These are phyloP conservation scores for Rhingia rostrata DNA, from an alignment of 2,888 invertebrate genomes.

Conservation along the genomic window DNA sequence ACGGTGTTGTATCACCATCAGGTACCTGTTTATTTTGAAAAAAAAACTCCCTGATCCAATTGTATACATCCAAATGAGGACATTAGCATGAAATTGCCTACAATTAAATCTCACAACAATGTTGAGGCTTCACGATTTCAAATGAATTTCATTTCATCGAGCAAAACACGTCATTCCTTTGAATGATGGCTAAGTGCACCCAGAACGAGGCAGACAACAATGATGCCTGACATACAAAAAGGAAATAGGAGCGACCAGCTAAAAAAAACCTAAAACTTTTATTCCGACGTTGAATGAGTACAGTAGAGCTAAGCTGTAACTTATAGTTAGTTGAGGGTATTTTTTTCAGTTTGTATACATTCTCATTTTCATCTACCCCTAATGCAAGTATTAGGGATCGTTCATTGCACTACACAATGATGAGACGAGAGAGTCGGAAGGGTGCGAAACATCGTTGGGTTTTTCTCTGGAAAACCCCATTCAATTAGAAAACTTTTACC, in stretches of 20 bases:
- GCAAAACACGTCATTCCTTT: constrained; percentile 4
- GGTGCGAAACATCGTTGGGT: constrained; percentile 24
- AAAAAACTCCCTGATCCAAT: no score
- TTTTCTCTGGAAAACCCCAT: constrained; percentile 41
- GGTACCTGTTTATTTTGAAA: no score
- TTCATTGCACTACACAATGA: constrained; percentile 28
- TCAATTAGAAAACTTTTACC: constrained; percentile 61
- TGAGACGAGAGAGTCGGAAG: background rate
- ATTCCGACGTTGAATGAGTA: background rate
- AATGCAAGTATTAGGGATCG: constrained; percentile 21
- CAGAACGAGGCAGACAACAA: background rate
- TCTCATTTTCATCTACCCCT: background rate
- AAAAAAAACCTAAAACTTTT: background rate
- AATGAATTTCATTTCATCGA: constrained; percentile 13
- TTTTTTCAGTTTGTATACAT: background rate
- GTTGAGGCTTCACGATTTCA: background rate
- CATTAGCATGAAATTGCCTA: constrained; percentile 25
- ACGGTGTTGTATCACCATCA: no score
- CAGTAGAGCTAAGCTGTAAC: background rate
- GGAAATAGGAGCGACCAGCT: background rate
- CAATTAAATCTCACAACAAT: background rate
- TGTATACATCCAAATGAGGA: constrained; percentile 1
- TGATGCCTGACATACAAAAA: background rate
- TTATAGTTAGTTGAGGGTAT: background rate
- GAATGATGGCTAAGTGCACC: background rate